A percentile compares a stretch with the other conserved stretches of the same genome.
phyloP scores from a whole-genome alignment of 1,140 invertebrate species.

The Telenomus remus region DNA sequence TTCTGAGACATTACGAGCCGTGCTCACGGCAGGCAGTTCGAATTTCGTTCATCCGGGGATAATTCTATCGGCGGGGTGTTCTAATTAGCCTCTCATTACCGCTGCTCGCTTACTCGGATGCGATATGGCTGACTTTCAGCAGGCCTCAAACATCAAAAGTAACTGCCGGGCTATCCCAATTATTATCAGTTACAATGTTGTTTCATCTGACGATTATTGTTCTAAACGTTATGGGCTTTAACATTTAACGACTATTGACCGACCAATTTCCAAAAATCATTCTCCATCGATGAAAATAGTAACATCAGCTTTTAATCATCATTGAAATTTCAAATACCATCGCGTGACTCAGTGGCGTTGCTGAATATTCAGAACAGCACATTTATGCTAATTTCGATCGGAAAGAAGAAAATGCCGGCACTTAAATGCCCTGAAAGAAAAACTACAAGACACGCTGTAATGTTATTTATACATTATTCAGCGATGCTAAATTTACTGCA shows the following conservation, averaged over 20 bases:
- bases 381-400: background rate
- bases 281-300: background rate
- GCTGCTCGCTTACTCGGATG: constrained; percentile 70
- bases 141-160: constrained; percentile 61
- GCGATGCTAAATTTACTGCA: too few species aligned
- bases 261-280: background rate
- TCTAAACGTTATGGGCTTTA: constrained; percentile 59
- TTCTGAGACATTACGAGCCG: constrained; percentile 66
- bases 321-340: constrained; percentile 15
- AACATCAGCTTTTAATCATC: background rate
- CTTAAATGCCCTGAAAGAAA: background rate
- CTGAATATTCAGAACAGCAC: constrained; percentile 18
- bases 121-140: constrained; percentile 47
- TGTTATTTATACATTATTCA: too few species aligned
- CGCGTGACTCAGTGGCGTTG: constrained; percentile 8
- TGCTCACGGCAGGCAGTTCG: constrained; percentile 70
- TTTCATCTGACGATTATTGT: constrained; percentile 73
- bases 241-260: too few species aligned
- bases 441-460: background rate
- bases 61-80: constrained; percentile 74
- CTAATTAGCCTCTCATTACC: constrained; percentile 76
- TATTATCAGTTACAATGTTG: constrained; percentile 73
- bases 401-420: constrained; percentile 1
- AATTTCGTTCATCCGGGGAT: constrained; percentile 72
- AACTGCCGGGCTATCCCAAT: constrained; percentile 67